phyloP scores from a whole-genome alignment of 2,888 invertebrate genomes.

The Limenitis camilla region DNA sequence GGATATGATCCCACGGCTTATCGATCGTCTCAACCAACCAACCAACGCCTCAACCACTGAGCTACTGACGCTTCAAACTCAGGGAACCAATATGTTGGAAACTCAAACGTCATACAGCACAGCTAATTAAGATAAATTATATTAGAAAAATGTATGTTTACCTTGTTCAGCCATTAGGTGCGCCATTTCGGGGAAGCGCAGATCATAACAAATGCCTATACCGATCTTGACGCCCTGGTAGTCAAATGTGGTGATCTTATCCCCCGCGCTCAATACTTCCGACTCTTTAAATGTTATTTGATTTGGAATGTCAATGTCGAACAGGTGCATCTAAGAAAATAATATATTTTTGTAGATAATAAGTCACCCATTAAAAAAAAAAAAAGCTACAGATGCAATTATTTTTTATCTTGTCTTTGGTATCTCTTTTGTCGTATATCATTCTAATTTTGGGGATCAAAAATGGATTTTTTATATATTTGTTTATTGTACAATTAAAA shows the following conservation, averaged over 20 bases:
- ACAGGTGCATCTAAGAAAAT: slow-evolving; percentile 86
- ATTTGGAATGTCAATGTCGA: slow-evolving; percentile 95
- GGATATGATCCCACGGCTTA: too few relatives aligned
- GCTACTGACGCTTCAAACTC: too few relatives aligned
- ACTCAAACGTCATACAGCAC: too few relatives aligned
- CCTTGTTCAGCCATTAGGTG: slow-evolving; percentile 78
- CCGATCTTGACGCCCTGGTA: slow-evolving; percentile 84
- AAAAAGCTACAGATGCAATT: too few relatives aligned
- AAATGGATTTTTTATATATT: too few relatives aligned
- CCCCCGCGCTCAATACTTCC: slow-evolving; percentile 85
- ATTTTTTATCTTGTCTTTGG: too few relatives aligned
- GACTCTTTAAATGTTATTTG: slow-evolving; percentile 96
- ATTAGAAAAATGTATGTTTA: slow-evolving; percentile 24
- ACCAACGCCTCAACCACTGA: too few relatives aligned
- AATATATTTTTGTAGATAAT: background rate
- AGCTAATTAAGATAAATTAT: background rate
- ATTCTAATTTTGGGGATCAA: too few relatives aligned
- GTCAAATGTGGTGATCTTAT: slow-evolving; percentile 81
- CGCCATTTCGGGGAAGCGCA: slow-evolving; percentile 93
- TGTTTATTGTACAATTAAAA: too few relatives aligned
- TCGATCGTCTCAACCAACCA: too few relatives aligned
- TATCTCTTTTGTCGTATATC: too few relatives aligned
- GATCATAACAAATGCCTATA: slow-evolving; percentile 95
- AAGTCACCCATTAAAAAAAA: background rate
- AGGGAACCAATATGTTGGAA: too few relatives aligned